Conservation (phyloP, 2,888 invertebrate species). For the Hofmannophila pseudospretella region DNA sequence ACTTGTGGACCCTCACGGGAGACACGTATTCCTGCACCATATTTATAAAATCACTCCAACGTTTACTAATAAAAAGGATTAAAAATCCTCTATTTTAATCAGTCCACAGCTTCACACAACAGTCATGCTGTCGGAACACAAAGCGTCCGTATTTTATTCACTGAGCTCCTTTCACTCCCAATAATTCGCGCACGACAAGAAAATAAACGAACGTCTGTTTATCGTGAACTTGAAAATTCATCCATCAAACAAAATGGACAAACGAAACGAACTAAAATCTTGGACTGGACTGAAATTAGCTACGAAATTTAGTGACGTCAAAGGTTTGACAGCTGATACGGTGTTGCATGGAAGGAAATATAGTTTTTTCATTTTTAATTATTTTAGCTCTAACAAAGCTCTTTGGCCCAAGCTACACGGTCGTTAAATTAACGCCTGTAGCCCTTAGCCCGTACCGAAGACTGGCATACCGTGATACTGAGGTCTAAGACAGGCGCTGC, state of each 20-base stretch:
- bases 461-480: too few species aligned
- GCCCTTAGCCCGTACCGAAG: too few species aligned
- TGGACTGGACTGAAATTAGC: conserved; percentile 35
- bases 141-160: conserved; percentile 11
- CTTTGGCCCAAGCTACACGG: too few species aligned
- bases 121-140: conserved; percentile 45
- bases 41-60: conserved; percentile 46
- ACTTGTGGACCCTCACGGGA: conserved; percentile 96
- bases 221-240: conserved; percentile 46
- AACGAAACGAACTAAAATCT: conserved; percentile 18
- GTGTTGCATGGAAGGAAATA: conserved; percentile 17
- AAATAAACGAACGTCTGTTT: conserved; percentile 43
- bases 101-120: conserved; percentile 43
- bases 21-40: conserved; percentile 98
- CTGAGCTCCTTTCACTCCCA: conserved; percentile 50
- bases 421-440: too few species aligned
- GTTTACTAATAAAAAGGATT: conserved; percentile 45
- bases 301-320: conserved; percentile 5
- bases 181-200: conserved; percentile 43
- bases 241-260: conserved; percentile 25
- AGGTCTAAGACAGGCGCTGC: too few species aligned
- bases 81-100: conserved; percentile 31
- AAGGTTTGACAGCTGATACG: conserved; percentile 11
- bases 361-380: conserved; percentile 8
- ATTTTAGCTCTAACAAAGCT: too few species aligned